Evolutionary conservation across 2,113 vertebrate species (phyloP), one percentile per base, ranked within the genome.

Genomic region (Strix aluco): DNA sequence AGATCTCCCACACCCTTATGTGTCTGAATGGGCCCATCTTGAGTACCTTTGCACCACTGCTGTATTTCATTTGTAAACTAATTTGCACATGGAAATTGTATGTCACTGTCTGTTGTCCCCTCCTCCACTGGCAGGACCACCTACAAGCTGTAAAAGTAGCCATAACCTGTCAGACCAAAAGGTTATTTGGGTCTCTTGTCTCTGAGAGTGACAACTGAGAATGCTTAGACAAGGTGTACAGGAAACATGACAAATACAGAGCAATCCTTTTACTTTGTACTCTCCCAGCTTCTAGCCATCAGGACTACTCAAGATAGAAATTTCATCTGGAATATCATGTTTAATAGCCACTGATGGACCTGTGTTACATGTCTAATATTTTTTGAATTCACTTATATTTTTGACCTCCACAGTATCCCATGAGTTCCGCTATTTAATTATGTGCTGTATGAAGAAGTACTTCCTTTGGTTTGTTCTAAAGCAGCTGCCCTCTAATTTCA

Each of bases 381-480:
- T 81, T 92, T 79, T 69, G 9, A 82, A 87, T 87, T 85, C 57
- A 69, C 26, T 91, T 89, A 46, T 30, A 46, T 65, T 79, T 88
- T 87, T 96, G 57, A 74, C 73, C 38, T 59, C 61, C 25, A 25
- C 47, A 51, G 20, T 55, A 81, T 69, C 86, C 46, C 52, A 1
- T 38, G 67, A 78, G 72, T 91, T 92, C 75, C 2, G 3, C 70
- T 87, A 65, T 82, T 90, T 87, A 75, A 94, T 92, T 96, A 82
- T 3, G 40, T 90, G 66, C 81, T 69, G 30, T 19, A 69, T 94
- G 93, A 96, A 95, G 58, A 94, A 95, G 66, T 49, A 82, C 87
- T 96, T 96, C 93, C 95, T 90, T 75, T 57, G n/a, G 49, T 89
- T 94, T 91, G 61, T 65, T 92, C 90, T 80, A 94, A 94, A 94